Evolutionary conservation across 2,888 invertebrate genomes (phyloP).

Genomic region (Gibbula magus): DNA sequence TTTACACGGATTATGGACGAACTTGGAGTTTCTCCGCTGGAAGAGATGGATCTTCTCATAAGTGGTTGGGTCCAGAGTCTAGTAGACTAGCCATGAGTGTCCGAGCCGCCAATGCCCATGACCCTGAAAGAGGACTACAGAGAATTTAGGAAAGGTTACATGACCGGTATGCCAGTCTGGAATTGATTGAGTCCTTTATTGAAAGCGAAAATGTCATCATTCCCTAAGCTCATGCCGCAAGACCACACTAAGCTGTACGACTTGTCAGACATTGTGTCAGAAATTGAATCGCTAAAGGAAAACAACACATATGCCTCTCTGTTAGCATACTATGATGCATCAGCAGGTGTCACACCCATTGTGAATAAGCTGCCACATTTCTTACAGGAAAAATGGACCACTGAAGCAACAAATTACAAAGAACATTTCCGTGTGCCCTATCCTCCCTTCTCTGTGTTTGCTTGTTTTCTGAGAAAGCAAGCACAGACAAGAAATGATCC

Average conservation of each 20-base stretch:
- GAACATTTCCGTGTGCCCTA: constrained; percentile 29
- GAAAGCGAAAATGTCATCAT: constrained; percentile 31
- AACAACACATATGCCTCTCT: constrained; percentile 28
- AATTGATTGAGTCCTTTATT: constrained; percentile 33
- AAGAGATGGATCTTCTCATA: no score
- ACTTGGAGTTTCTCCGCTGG: no score
- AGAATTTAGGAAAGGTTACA: constrained; percentile 35
- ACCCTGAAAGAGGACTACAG: no score
- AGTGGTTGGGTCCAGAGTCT: no score
- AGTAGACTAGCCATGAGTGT: no score
- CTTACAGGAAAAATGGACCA: constrained; percentile 44
- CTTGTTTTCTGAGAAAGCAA: constrained; percentile 34
- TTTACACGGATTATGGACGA: no score
- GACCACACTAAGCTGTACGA: constrained; percentile 37
- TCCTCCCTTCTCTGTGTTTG: constrained; percentile 45
- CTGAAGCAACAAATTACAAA: constrained; percentile 38
- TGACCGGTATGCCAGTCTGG: constrained; percentile 38
- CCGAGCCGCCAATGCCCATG: no score
- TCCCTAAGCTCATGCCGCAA: constrained; percentile 37
- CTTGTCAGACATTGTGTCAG: constrained; percentile 33
- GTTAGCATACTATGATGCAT: constrained; percentile 43
- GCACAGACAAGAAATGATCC: no score
- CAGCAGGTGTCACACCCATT: constrained; percentile 42
- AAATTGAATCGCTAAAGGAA: constrained; percentile 38
- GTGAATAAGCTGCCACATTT: constrained; percentile 43